Percentiles rank a stretch among this genome's conserved stretches.
Evolutionary conservation across 2,797 vertebrate species (phyloP).

Genomic region (Psittacula echo): DNA sequence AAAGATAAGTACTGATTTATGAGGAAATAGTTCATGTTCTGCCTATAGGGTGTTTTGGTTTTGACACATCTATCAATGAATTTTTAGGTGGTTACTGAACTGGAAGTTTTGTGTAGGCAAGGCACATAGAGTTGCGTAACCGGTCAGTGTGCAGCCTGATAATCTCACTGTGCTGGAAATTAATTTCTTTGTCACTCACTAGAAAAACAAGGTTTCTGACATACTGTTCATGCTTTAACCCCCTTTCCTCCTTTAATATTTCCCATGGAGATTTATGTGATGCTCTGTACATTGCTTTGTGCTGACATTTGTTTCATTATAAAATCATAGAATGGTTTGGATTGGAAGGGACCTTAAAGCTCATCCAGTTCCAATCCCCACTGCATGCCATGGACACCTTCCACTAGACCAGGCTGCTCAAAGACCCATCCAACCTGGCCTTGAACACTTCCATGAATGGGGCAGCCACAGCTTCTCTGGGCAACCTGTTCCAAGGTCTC

Average conservation of each 20-base stretch:
- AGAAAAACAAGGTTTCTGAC: background rate
- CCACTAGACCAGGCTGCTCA: background rate
- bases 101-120: background rate
- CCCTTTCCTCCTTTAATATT: background rate
- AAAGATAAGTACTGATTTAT: slow-evolving; percentile 26
- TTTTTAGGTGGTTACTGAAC: slow-evolving; percentile 7
- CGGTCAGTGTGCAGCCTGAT: background rate
- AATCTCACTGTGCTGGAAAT: background rate
- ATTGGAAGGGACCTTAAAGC: background rate
- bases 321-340: background rate
- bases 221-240: background rate
- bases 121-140: background rate
- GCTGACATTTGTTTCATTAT: background rate
- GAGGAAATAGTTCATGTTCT: background rate
- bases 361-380: background rate
- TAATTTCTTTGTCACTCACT: slow-evolving; percentile 8
- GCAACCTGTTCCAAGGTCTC: background rate
- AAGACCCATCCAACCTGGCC: background rate
- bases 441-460: background rate
- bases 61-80: slow-evolving; percentile 12
- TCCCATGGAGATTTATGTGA: background rate
- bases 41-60: background rate
- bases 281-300: background rate
- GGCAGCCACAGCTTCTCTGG: background rate
- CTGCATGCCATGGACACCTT: background rate